Percentiles rank a stretch among this genome's conserved stretches.
phyloP scores from a whole-genome alignment of 2,888 invertebrate species.

The Drymonia ruficornis region DNA sequence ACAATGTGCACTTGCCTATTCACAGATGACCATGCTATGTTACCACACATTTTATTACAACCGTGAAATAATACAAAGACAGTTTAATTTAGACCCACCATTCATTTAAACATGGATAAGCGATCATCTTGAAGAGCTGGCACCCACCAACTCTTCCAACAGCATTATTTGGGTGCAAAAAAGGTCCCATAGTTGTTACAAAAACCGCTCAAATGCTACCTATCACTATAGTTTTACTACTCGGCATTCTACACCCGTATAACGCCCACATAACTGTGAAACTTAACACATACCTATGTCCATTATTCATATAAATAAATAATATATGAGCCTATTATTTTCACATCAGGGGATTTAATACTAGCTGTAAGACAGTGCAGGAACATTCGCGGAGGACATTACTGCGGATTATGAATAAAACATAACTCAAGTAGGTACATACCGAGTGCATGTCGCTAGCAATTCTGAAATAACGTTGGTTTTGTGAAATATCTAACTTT shows the following conservation, averaged over 20 bases:
- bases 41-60: background rate
- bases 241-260: background rate
- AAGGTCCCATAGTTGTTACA: no score
- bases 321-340: constrained; percentile 19
- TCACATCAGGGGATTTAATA: constrained; percentile 29
- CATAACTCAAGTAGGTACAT: constrained; percentile 44
- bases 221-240: background rate
- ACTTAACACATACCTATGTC: background rate
- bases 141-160: no score
- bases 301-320: constrained; percentile 5
- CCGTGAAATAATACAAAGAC: background rate
- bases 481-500: constrained; percentile 11
- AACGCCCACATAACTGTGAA: background rate
- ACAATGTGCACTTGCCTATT: background rate
- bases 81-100: no score
- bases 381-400: constrained; percentile 48
- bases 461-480: constrained; percentile 31
- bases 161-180: no score
- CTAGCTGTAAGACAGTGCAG: constrained; percentile 43
- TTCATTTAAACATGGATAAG: no score
- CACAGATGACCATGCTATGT: background rate
- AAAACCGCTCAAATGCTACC: no score
- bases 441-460: constrained; percentile 36
- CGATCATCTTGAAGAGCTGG: no score
- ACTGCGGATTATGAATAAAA: constrained; percentile 58